A percentile compares a stretch with the other conserved stretches of the same genome.
These are phyloP conservation scores for Brachyhypopomus gauderio DNA, from an alignment of 2,113 vertebrate genomes.

Conservation along the genomic window DNA sequence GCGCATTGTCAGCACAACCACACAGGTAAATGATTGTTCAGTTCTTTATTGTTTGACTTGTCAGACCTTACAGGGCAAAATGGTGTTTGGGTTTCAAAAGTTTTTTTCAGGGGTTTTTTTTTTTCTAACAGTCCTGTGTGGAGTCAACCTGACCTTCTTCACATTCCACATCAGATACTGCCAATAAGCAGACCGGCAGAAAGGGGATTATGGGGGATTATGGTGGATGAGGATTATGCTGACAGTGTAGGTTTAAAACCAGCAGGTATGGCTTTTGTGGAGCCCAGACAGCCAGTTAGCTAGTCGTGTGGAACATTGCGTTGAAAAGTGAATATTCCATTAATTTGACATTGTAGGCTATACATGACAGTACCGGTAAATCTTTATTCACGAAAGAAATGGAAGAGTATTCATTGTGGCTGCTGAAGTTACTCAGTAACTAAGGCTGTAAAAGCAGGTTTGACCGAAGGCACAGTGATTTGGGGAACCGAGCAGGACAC, in stretches of 20 bases:
- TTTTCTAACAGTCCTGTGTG: background rate
- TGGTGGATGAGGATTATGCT: background rate
- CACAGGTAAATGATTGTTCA: background rate
- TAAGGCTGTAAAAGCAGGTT: slow-evolving; percentile 3
- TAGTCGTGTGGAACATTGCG: background rate
- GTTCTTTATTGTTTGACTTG: background rate
- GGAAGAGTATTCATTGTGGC: background rate
- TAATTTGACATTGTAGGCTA: too few relatives aligned
- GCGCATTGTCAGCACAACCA: too few relatives aligned
- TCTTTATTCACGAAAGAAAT: background rate
- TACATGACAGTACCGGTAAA: background rate
- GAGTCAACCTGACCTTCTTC: background rate
- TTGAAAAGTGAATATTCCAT: background rate
- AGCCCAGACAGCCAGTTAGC: background rate
- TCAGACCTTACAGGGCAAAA: background rate
- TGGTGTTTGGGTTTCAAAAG: background rate
- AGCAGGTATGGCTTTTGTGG: background rate
- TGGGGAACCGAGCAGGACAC: background rate
- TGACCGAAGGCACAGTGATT: background rate
- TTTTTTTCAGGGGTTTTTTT: background rate
- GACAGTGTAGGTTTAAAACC: background rate
- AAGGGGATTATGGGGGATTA: slow-evolving; percentile 11
- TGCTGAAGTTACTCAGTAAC: slow-evolving; percentile 1
- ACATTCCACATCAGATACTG: background rate
- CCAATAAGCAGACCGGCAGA: background rate